Conservation (phyloP, 2,888 invertebrate species). For the Matsumyia berberina region DNA sequence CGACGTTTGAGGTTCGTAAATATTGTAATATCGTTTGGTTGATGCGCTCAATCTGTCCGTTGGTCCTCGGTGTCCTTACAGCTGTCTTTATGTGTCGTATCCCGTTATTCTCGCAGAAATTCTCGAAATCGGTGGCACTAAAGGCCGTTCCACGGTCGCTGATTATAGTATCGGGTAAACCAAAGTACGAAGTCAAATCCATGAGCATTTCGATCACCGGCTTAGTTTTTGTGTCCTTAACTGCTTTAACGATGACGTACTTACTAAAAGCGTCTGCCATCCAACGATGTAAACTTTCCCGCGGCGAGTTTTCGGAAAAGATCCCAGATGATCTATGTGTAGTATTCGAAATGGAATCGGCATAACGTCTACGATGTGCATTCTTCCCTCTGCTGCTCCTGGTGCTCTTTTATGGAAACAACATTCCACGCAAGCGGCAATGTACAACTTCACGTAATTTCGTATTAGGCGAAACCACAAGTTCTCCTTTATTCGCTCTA, state of each 20-base stretch:
- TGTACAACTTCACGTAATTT: constrained; percentile 64
- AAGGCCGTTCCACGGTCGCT: no score
- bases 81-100: no score
- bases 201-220: no score
- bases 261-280: constrained; percentile 14
- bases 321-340: constrained; percentile 53
- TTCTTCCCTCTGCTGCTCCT: constrained; percentile 13
- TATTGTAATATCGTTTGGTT: background rate
- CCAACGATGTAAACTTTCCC: constrained; percentile 18
- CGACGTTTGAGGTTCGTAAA: background rate
- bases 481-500: background rate
- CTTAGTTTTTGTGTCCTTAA: no score
- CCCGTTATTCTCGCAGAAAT: no score
- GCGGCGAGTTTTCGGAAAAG: constrained; percentile 19
- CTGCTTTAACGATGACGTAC: background rate
- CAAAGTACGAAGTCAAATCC: no score
- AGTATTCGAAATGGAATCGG: constrained; percentile 28
- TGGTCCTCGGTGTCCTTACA: no score
- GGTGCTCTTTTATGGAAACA: constrained; percentile 19
- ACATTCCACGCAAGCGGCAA: constrained; percentile 59
- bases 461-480: constrained; percentile 69
- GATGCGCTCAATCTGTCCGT: background rate
- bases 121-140: no score
- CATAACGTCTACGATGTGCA: constrained; percentile 2
- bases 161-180: no score